Evolutionary conservation across 2,797 vertebrate genomes (phyloP).

Genomic region (Merluccius polli): DNA sequence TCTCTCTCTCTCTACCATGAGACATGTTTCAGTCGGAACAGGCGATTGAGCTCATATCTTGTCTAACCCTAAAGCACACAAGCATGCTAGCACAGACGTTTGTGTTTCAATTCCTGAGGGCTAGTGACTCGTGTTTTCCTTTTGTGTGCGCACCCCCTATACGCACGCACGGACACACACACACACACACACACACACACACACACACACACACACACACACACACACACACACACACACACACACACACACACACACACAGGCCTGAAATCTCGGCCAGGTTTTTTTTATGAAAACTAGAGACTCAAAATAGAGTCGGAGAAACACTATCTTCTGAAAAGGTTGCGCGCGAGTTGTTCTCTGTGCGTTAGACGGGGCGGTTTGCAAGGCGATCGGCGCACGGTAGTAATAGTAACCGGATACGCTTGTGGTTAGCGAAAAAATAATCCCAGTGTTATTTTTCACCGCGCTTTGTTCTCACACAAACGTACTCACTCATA

Average conservation of each 20-base stretch:
- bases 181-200: conserved; percentile 17
- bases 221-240: conserved; percentile 5
- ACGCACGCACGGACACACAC: conserved; percentile 6
- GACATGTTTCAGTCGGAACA: neutral
- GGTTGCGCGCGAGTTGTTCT: neutral
- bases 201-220: conserved; percentile 23
- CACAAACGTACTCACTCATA: conserved; percentile 1
- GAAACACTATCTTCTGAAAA: neutral
- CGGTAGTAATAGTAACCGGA: conserved; percentile 33
- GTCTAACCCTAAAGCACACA: neutral
- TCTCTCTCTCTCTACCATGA: neutral
- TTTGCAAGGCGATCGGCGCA: neutral
- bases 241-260: conserved; percentile 12
- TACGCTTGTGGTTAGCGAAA: conserved; percentile 42
- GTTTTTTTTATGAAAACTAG: neutral
- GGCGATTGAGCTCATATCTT: neutral
- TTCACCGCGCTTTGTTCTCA: conserved; percentile 31
- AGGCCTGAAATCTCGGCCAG: conserved; percentile 5
- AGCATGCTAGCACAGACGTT: neutral
- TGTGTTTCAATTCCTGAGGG: neutral
- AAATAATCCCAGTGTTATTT: conserved; percentile 12
- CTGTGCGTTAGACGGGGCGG: neutral
- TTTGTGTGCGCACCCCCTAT: no score
- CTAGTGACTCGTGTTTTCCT: neutral
- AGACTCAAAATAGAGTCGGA: neutral